Evolutionary conservation across 2,797 vertebrate genomes (phyloP), one percentile per base, ranked within the genome.

Genomic region (Gadopsis bispinosus): DNA sequence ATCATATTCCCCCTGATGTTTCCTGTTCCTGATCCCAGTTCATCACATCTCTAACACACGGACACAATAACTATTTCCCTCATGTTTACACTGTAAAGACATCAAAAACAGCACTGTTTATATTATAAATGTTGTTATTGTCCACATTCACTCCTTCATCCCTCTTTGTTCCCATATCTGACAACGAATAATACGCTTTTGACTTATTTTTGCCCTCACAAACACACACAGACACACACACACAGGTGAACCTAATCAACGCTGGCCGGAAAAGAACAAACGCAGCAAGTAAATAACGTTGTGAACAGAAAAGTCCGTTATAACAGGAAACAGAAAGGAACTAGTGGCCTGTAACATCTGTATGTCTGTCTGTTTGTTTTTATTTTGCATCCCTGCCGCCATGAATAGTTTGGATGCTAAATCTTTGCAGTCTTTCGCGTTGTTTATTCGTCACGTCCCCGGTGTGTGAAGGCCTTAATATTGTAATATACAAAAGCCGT

Each of bases 1-100:
- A 45, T 74, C 39, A 45, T 54, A 55, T 60, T 75, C 55, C 47
- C 29, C 39, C 4, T 60, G 13, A 47, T 68, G 64, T 55, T 73
- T 73, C 47, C 65, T 53, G 26, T 54, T 4, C 39, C 33, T 71
- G 26, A 14, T 71, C 61, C 31, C 37, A 37, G 17, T 31, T 41
- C 73, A 66, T 66, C 54, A 20, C 26, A 29, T 29, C 22, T 48
- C 35, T 37, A 63, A 11, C 65, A 58, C 62, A 29, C 53, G 39
- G 6, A 51, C 43, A 67, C 33, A 55, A 26, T 26, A 26, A 26
- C 26, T 26, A 26, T 26, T 7, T 37, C 19, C 48, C 61, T 60
- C 19, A 50, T 31, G 29, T 54, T 7, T 29, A 20, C 7, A 10
- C 29, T 51, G 8, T 26, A 10, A 29, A 62, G 39, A 63, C 20